Evolutionary conservation across 2,888 invertebrate species (phyloP).

Genomic region (Cactoblastis cactorum): DNA sequence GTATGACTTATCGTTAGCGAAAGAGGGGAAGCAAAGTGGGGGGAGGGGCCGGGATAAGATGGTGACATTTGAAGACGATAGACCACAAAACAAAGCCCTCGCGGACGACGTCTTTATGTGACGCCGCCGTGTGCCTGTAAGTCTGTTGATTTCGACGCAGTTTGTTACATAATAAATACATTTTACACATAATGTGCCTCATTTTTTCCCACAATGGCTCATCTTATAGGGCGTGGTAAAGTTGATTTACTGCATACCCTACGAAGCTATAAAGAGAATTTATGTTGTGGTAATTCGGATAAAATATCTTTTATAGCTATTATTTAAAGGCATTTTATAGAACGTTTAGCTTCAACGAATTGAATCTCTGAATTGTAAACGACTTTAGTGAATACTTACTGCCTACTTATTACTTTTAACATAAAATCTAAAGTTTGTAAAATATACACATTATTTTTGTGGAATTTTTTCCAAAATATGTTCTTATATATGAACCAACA

Average conservation of each 20-base stretch:
- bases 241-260: conserved; percentile 3
- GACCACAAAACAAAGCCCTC: conserved; percentile 60
- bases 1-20: conserved; percentile 33
- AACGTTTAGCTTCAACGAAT: not conserved
- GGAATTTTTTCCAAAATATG: too few species aligned
- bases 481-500: too few species aligned
- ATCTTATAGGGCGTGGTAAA: conserved; percentile 8
- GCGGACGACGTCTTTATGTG: conserved; percentile 90
- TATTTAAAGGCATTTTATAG: conserved; percentile 7
- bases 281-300: conserved; percentile 10
- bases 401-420: too few species aligned
- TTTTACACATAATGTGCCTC: conserved; percentile 24
- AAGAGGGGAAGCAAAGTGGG: conserved; percentile 43
- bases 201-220: conserved; percentile 2
- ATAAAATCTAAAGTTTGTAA: too few species aligned
- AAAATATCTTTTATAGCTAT: conserved; percentile 7
- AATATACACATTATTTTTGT: too few species aligned
- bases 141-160: conserved; percentile 42
- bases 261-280: conserved; percentile 9
- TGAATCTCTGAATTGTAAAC: not conserved
- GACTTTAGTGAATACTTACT: too few species aligned
- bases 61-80: conserved; percentile 90
- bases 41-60: conserved; percentile 84
- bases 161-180: conserved; percentile 59
- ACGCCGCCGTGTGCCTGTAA: conserved; percentile 56